Percentiles rank a stretch among this genome's conserved stretches.
These are phyloP conservation scores for Epsilonema sp. DNA, from an alignment of 2,888 invertebrate genomes.

Conservation along the genomic window DNA sequence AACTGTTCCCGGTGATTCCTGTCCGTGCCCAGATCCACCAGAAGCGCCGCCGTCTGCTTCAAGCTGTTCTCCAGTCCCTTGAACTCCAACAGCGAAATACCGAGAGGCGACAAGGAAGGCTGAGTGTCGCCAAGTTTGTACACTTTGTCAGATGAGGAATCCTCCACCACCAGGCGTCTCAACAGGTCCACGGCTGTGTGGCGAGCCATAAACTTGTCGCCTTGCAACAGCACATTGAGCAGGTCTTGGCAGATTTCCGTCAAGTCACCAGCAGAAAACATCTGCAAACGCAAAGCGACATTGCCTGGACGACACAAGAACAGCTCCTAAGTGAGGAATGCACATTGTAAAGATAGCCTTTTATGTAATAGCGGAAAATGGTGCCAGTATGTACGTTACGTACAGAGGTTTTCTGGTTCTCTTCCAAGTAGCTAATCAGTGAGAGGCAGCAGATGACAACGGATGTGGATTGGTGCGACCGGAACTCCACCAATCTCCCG, in stretches of 20 bases:
- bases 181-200: constrained; percentile 32
- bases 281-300: constrained; percentile 11
- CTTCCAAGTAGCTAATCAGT: constrained; percentile 20
- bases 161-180: constrained; percentile 23
- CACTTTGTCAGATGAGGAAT: too few relatives aligned
- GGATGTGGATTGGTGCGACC: constrained; percentile 16
- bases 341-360: too few relatives aligned
- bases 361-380: too few relatives aligned
- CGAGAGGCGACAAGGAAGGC: not conserved
- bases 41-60: not conserved
- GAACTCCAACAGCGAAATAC: not conserved
- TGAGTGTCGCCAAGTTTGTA: not conserved
- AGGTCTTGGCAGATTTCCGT: constrained; percentile 32
- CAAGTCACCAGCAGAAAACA: constrained; percentile 26
- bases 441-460: constrained; percentile 21
- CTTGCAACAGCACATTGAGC: constrained; percentile 31
- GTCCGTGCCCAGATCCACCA: too few relatives aligned
- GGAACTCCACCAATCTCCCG: too few relatives aligned
- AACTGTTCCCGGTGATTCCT: too few relatives aligned
- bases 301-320: too few relatives aligned
- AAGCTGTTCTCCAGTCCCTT: not conserved
- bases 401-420: constrained; percentile 16
- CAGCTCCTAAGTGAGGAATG: too few relatives aligned
- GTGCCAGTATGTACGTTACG: too few relatives aligned
- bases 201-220: constrained; percentile 27